phyloP scores from a whole-genome alignment of 2,113 vertebrate species.

The Oncorhynchus clarkii region DNA sequence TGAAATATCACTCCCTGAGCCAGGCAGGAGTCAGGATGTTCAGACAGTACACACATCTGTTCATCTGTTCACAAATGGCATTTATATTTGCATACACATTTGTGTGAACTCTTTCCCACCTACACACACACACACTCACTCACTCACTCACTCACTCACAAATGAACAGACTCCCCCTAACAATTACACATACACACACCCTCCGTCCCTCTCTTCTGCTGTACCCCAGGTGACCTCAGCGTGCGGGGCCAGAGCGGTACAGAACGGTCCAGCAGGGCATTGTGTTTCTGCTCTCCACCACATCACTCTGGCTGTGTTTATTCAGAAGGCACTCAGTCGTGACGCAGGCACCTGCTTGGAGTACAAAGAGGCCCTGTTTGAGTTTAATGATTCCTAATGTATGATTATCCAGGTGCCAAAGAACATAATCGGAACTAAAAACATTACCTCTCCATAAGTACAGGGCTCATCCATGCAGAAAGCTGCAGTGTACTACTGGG shows the following conservation, averaged over 20 bases:
- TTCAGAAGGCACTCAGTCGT: constrained; percentile 47
- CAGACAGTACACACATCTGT: background rate
- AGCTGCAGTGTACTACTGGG: background rate
- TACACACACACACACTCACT: background rate
- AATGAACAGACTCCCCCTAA: background rate
- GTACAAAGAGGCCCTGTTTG: constrained; percentile 41
- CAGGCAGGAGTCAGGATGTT: background rate
- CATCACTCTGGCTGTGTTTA: constrained; percentile 24
- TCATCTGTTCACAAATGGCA: too few relatives aligned
- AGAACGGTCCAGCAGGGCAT: background rate
- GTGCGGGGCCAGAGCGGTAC: too few relatives aligned
- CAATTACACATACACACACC: background rate
- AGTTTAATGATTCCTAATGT: constrained; percentile 59
- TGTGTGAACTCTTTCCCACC: background rate
- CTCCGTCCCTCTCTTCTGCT: background rate
- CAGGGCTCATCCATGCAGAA: constrained; percentile 23
- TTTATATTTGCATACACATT: background rate
- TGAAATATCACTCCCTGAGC: background rate
- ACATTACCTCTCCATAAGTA: constrained; percentile 38
- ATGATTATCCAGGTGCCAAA: constrained; percentile 55
- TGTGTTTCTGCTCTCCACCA: background rate
- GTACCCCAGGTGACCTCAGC: background rate
- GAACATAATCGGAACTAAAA: constrained; percentile 41
- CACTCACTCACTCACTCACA: background rate
- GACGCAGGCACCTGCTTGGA: constrained; percentile 49